Evolutionary conservation across 2,797 vertebrate species (phyloP), one percentile per base, ranked within the genome.

Genomic region (Anabas testudineus): DNA sequence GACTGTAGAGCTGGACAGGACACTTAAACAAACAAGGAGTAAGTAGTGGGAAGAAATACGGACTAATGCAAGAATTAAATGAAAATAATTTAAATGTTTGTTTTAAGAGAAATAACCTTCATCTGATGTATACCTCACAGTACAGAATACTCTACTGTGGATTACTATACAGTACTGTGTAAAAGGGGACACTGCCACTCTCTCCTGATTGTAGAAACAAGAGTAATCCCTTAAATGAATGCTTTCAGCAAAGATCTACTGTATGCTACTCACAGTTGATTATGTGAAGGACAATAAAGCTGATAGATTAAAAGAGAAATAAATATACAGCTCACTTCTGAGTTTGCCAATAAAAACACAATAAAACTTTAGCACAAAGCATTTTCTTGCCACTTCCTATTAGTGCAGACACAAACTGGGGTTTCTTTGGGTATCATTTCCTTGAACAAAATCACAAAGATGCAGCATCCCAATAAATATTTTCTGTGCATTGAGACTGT

Each of bases 271-370:
- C 70, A 71, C 53, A 71, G 77, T 78, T 81, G 43, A 75, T 82
- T 80, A 74, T 85, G 57, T 80, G 78, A 87, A 85, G 72, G 81
- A 76, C 78, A 74, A 67, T 76, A 74, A 81, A 80, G 53, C 42
- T 45, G 58, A 69, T 62, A 32, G 61, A 80, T 84, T 69, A 71
- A 82, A 85, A 75, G 63, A 68, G 67, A 60, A 60, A 85, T 55
- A 83, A 76, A 83, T n/a, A 61, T 47, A 74, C 43, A 71, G 47
- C 68, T 78, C 60, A 16, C 56, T 54, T 78, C 6, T 49, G 61
- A 60, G 51, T 76, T 63, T 71, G 59, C 42, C 80, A 70, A 85
- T 88, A 60, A 81, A 81, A 83, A 84, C 62, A 78, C 64, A 78
- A 83, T 67, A 75, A 71, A 77, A 63, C 61, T 75, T 83, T 51